A percentile compares a stretch with the other conserved stretches of the same genome.
These are phyloP conservation scores for Lasioglossum zephyrum DNA, from an alignment of 2,888 invertebrate genomes.

Conservation along the genomic window DNA sequence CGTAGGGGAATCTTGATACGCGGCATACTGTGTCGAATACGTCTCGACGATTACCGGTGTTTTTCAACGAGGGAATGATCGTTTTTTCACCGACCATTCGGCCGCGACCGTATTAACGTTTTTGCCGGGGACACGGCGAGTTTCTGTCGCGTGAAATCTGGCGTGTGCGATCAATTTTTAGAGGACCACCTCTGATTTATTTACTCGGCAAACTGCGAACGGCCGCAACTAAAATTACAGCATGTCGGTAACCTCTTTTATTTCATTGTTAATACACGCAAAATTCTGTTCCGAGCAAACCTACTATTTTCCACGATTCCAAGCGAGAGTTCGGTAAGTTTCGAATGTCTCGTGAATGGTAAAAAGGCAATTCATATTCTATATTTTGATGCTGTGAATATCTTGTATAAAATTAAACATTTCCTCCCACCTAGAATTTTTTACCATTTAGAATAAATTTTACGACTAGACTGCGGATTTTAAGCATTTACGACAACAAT, in stretches of 20 bases:
- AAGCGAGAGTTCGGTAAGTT: neutral
- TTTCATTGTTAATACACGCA: neutral
- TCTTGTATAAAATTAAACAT: too few relatives aligned
- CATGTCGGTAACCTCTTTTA: neutral
- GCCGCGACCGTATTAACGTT: slow-evolving; percentile 43
- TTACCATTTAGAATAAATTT: too few relatives aligned
- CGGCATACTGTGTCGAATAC: slow-evolving; percentile 76
- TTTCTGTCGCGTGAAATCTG: slow-evolving; percentile 42
- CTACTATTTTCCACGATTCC: neutral
- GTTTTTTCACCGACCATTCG: slow-evolving; percentile 32
- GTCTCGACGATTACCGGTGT: slow-evolving; percentile 52
- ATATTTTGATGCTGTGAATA: too few relatives aligned
- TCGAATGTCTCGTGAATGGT: neutral
- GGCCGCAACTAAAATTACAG: neutral
- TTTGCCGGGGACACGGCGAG: slow-evolving; percentile 9
- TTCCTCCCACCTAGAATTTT: too few relatives aligned
- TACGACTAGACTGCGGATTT: too few relatives aligned
- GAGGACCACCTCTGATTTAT: slow-evolving; percentile 40
- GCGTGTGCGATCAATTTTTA: slow-evolving; percentile 56
- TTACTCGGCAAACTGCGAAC: slow-evolving; percentile 7
- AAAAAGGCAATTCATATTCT: too few relatives aligned
- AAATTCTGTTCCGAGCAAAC: neutral
- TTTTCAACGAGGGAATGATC: slow-evolving; percentile 45
- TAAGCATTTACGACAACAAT: too few relatives aligned
- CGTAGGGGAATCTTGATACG: slow-evolving; percentile 68